Evolutionary conservation across 2,888 invertebrate species (phyloP), one percentile per base, ranked within the genome.

Genomic region (Acanthosepion esculentum): DNA sequence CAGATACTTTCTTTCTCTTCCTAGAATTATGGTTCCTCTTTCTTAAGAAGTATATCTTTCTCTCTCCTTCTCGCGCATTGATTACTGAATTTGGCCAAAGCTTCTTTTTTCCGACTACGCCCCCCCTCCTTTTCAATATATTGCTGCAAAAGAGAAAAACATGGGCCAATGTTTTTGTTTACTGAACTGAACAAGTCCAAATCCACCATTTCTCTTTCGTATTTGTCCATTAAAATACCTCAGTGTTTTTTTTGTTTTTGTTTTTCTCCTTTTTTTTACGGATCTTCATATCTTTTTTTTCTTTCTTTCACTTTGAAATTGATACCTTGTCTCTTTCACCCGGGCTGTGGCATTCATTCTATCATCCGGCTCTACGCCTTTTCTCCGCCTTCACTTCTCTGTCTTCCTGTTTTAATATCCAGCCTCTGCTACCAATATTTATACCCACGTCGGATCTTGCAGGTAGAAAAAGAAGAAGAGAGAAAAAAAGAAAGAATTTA

Each of bases 11-110:
- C 92, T 59, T 50, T 94, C 95, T 93, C 78, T 93, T 59, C 78
- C 91, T 53, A 64, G 53, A 53, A 92, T 94, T 94, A 92, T 94
- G 33, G 78, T 94, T 94, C 94, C 64, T 93, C 78, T 92, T 91
- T 95, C 94, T 94, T 94, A 41, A 41, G 41, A 41, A 41, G 41
- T 94, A 92, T 94, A 94, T 94, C 94, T 95, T 92, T 94, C 94
- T 78, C 94, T 92, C 95, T 91, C 91, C 92, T 91, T 93, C 92
- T 48, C 93, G 5, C 23, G 5, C 23, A 59, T 59, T 59, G 23
- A 23, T 23, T 7, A 23, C 20, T 7, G 59, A 59, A 23, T 59
- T 59, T 59, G 59, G 20, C 59, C 59, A 23, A 59, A 59, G 59
- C 59, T 59, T 23, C 59, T 59, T 55, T 53, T 55, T 55, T 59